These are phyloP conservation scores for Chamaea fasciata DNA, from an alignment of 2,113 vertebrate genomes.

Conservation along the genomic window DNA sequence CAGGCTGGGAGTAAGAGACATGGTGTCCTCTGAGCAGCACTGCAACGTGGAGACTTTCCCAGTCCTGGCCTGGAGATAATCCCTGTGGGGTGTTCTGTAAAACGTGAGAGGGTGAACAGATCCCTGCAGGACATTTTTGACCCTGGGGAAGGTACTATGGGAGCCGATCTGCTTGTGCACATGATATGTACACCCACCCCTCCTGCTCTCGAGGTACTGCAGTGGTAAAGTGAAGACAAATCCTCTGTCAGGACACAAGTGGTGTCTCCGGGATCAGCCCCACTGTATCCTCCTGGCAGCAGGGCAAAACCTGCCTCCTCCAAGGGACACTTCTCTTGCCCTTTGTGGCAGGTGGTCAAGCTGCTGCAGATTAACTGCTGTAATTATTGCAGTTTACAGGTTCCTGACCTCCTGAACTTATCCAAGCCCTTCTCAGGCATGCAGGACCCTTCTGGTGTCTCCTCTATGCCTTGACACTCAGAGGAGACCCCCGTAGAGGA, in stretches of 20 bases:
- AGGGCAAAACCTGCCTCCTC: background rate
- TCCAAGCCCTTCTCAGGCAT: background rate
- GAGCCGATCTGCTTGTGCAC: background rate
- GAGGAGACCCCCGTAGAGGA: fast-evolving
- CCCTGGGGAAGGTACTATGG: background rate
- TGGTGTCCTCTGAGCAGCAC: background rate
- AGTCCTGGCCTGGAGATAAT: background rate
- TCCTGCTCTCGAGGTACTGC: background rate
- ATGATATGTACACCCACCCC: background rate
- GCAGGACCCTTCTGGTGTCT: background rate
- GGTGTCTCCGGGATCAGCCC: background rate
- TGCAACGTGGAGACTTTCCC: background rate
- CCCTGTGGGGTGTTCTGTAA: background rate
- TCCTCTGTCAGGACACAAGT: background rate
- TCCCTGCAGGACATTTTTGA: background rate
- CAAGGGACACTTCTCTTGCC: background rate
- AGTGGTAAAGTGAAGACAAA: background rate
- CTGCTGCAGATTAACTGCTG: background rate
- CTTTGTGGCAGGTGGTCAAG: background rate
- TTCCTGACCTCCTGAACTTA: background rate
- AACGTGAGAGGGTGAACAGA: background rate
- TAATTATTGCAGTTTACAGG: background rate
- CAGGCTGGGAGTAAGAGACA: background rate
- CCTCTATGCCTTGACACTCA: background rate
- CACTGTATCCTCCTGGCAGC: background rate